Conservation (phyloP, 1,140 invertebrate genomes). For the Sycophila sp. region DNA sequence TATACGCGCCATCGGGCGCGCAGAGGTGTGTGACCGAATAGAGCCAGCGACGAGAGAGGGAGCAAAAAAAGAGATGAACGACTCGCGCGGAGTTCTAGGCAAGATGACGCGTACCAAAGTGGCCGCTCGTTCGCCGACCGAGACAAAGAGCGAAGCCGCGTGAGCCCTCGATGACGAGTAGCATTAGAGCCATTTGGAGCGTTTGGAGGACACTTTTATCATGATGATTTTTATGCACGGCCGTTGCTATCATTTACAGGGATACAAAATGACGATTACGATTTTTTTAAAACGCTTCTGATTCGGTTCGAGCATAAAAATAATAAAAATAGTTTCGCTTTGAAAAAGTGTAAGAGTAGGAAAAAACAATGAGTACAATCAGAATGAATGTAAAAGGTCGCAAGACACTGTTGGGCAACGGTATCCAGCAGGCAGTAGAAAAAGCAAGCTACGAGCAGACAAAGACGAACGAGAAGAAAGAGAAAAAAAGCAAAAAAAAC, state of each 20-base stretch:
- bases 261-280: too few relatives aligned
- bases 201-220: too few relatives aligned
- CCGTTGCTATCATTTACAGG: too few relatives aligned
- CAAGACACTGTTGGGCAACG: too few relatives aligned
- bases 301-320: too few relatives aligned
- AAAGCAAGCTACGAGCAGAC: neutral
- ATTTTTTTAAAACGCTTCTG: too few relatives aligned
- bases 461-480: neutral
- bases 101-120: neutral
- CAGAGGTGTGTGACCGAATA: constrained; percentile 29
- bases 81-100: neutral
- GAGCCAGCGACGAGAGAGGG: constrained; percentile 5
- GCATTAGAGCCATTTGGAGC: too few relatives aligned
- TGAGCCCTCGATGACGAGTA: too few relatives aligned
- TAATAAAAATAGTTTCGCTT: too few relatives aligned
- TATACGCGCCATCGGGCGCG: neutral
- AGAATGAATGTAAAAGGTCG: too few relatives aligned
- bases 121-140: neutral
- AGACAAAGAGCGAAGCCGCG: constrained; percentile 14
- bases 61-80: neutral
- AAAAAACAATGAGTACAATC: too few relatives aligned
- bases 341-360: neutral
- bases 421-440: neutral
- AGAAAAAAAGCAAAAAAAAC: neutral
- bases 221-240: too few relatives aligned